These are phyloP conservation scores for Helogale parvula DNA, from an alignment of 2,113 vertebrate species.

Conservation along the genomic window DNA sequence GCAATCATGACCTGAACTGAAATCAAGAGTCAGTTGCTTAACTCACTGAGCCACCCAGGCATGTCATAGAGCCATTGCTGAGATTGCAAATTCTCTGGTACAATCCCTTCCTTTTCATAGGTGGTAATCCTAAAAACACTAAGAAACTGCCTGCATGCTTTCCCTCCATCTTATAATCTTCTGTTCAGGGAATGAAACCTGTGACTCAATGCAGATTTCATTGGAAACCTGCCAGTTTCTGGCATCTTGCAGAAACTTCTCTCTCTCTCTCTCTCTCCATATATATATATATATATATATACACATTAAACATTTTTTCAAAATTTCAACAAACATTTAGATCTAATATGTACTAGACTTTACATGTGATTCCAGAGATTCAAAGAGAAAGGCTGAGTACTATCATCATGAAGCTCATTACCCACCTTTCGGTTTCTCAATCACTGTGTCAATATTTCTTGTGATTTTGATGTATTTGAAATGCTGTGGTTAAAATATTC, in stretches of 20 bases:
- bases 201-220: background rate
- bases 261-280: no score
- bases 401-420: background rate
- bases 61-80: background rate
- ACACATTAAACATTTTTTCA: background rate
- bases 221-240: background rate
- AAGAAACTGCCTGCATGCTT: background rate
- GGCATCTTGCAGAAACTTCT: background rate
- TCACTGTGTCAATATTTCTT: background rate
- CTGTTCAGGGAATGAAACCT: background rate
- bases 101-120: background rate
- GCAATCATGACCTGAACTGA: no score
- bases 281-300: no score
- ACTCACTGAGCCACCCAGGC: no score
- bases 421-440: background rate
- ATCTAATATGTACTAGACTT: background rate
- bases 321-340: background rate
- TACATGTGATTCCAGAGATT: background rate
- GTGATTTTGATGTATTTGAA: conserved; percentile 6
- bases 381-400: background rate
- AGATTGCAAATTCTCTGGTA: background rate
- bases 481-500: background rate
- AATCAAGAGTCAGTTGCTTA: no score
- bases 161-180: background rate
- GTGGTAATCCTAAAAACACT: background rate